Base-by-base conservation (phyloP, 2,888 invertebrate genomes). In the Dasypogon diadema region DNA sequence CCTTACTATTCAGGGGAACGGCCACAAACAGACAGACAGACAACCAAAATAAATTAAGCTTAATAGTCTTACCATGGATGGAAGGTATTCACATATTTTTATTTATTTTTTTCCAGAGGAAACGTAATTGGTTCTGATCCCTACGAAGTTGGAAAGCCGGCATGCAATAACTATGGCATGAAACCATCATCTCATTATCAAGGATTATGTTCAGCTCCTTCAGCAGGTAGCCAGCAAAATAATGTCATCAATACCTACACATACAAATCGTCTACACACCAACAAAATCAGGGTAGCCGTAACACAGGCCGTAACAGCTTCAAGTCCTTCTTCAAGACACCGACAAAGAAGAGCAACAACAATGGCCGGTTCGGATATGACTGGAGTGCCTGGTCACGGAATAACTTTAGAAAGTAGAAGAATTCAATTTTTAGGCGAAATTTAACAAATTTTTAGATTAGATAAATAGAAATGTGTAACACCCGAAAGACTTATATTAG, bases 101-200 rank as follows among this genome's bases (percentile, higher is more conserved):
- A 75, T 51, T 76, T 84, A 82, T 77, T 79, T 6, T 22, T 14
- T 81, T 82, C 48, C 82, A 91, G 91, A 78, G 94, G 94, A 78
- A 95, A 94, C 82, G 91, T 94, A 72, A 88, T 92, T 79, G 93
- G 93, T 79, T 89, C 89, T 81, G 89, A 89, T 78, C 94, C 94
- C 10, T 95, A 95, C 84, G 89, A 91, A 83, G 91, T 90, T 81
- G 94, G 94, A 68, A 88, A 88, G 79, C 93, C 94, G 18, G 89
- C 91, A 60, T 94, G 94, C 87, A 88, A 88, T 79, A 88, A 87
- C 79, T 91, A 90, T 82, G 93, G 93, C 78, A 89, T 93, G 84
- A 87, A 88, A 42, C 89, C 91, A 76, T 94, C 94, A 21, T 88
- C 88, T 79, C 90, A 89, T 86, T 94, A 93, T 84, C 89, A 90